Evolutionary conservation across 2,888 invertebrate genomes (phyloP).

Genomic region (Dinocampus coccinellae): DNA sequence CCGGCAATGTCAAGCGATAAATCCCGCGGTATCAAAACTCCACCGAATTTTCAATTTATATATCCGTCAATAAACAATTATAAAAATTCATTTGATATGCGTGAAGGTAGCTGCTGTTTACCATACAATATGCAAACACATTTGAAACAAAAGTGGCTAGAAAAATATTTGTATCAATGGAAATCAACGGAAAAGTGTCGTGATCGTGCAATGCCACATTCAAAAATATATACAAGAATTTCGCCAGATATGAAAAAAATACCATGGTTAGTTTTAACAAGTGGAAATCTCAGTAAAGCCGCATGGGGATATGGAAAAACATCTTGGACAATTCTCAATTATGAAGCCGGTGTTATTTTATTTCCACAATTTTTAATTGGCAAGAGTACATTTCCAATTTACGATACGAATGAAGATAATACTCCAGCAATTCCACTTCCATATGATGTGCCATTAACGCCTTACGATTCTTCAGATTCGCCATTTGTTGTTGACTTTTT

Average conservation of each 20-base stretch:
- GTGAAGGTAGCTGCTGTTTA: conserved; percentile 88
- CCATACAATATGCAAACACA: conserved; percentile 86
- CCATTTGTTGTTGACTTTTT: conserved; percentile 79
- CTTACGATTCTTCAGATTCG: conserved; percentile 78
- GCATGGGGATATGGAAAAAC: conserved; percentile 84
- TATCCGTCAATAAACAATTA: conserved; percentile 90
- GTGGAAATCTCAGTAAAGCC: conserved; percentile 96
- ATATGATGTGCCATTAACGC: conserved; percentile 84
- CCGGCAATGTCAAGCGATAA: conserved; percentile 74
- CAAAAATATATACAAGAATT: conserved; percentile 88
- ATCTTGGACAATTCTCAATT: conserved; percentile 79
- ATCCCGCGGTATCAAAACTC: conserved; percentile 66
- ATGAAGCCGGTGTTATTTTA: conserved; percentile 92
- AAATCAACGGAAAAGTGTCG: conserved; percentile 78
- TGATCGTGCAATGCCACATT: conserved; percentile 93
- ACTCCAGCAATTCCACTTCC: conserved; percentile 76
- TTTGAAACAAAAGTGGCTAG: conserved; percentile 88
- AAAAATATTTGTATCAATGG: conserved; percentile 86
- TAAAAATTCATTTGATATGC: conserved; percentile 84
- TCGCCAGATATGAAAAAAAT: conserved; percentile 77
- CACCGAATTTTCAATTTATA: conserved; percentile 75
- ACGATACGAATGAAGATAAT: conserved; percentile 10
- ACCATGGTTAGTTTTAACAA: conserved; percentile 90
- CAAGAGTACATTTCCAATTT: conserved; percentile 75
- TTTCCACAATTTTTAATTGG: conserved; percentile 82